Evolutionary conservation across 30 jellyfish, hydroid and myxozoan genomes (phyloP), one percentile per base, ranked within the genome.

Genomic region (Cassiopea andromeda): DNA sequence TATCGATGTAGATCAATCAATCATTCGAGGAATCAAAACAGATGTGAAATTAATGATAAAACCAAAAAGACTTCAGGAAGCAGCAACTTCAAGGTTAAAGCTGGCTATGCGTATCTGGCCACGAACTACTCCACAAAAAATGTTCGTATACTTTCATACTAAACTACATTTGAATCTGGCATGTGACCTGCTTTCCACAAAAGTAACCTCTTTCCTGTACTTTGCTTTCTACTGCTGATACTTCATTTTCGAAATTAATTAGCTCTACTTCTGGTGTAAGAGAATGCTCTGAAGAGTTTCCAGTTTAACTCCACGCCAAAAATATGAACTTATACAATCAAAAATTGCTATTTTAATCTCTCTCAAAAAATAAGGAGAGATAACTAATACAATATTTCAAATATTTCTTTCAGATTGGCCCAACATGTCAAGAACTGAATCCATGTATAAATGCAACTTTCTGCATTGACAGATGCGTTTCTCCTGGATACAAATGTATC

Each of bases 1-100:
- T 43, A 4, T n/a, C 79, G 50, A 38, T 70, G 79, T 70, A 19
- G 79, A 27, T 70, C 79, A 43, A 70, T 70, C 79, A 70, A 70
- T 16, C 79, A 70, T 43, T 70, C 79, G 15, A 19, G 4, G 43
- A 16, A 70, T 43, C 27, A 7, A 64, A 70, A 70, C 3, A 7
- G 48, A 54, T 70, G 79, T 70, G 79, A 70, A 70, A 7, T 70
- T 38, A 70, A 43, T 0, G 54, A 70, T 19, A 70, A 70, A n/a
- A 17, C 1, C 79, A 70, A 70, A 12, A 0, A 70, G 54, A 70
- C 79, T 70, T 6, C 79, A 1, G 27, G 27, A 4, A 9, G n/a
- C 3, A 54, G 79, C 10, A 15, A 70, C 15, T 15, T 70, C 79
- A 70, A 70, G 15, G 79, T 58, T 10, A 70, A 70, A 43, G 2